Evolutionary conservation across 2,888 invertebrate genomes (phyloP), one percentile per base, ranked within the genome.

Genomic region (Beris chalybata): DNA sequence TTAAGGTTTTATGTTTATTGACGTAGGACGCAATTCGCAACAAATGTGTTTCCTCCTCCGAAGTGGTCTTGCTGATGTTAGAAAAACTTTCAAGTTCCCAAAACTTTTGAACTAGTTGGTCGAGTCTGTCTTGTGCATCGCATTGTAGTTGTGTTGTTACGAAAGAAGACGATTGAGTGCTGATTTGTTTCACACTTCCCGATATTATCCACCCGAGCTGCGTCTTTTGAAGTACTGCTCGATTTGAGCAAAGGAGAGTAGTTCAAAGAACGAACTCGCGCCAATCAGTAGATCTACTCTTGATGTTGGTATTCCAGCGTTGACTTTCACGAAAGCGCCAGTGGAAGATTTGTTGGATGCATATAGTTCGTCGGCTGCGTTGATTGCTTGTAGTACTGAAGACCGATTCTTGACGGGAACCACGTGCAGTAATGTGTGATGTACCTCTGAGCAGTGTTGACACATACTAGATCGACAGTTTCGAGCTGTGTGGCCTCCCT

Each of bases 71-170:
- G 15, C 13, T 6, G 15, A 13, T 48, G 13, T 5, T 13, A 13
- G 48, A 48, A 48, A 48, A n/a, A 15, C 48, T 48, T 15, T 48
- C 48, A 48, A 48, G n/a, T n/a, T 48, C 48, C 11, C 48, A 48
- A 15, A 48, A 48, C 11, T 15, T 48, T 15, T 48, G 48, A 15
- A 48, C 13, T 15, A 48, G 15, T 15, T 48, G 48, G 15, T 48
- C 48, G 13, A 48, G 48, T 6, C 11, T 48, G 11, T 48, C 13
- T 48, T n/a, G n/a, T 48, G 48, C 13, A 13, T 4, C 48, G 13
- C 13, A 15, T 15, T 48, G 48, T 13, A 9, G 32, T 32, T 32
- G 7, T 32, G 32, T 32, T 32, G 32, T 32, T 32, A 32, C 32
- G 7, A 32, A 32, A 32, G 32, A 32, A 32, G 7, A 32, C 32